Evolutionary conservation across 2,113 vertebrate genomes (phyloP), one percentile per base, ranked within the genome.

Genomic region (Seriola dumerili): DNA sequence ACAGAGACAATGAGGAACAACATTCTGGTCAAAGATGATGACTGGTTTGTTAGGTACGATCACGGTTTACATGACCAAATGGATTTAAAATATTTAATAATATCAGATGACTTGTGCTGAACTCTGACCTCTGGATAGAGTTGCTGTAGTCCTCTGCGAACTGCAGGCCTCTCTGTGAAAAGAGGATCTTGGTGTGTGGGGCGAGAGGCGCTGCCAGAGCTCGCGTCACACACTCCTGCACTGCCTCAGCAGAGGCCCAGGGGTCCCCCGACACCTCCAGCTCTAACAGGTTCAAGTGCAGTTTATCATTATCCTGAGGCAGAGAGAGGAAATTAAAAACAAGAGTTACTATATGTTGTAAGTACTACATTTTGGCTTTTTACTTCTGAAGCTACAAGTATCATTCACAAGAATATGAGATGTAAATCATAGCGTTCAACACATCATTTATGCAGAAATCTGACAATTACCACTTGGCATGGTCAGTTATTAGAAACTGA

Each of bases 161-260:
- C 84, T 97, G 96, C 12, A 97, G 94, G 50, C 96, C 93, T 76
- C 95, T 94, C 75, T 96, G 96, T 3, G 97, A 97, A 62, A 97
- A 94, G 55, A 95, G 78, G 58, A 96, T 93, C 76, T 97, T 97
- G 61, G 93, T 90, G 54, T 95, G 91, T 5, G 95, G 88, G 6
- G 94, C 89, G 17, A 97, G 95, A 9, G 95, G 92, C 59, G 96
- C 95, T 6, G 92, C 92, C 75, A 97, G 90, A 0, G 96, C 96
- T 25, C 94, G 92, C 14, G 94, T 95, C 66, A 97, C 95, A 70
- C 97, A 97, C 64, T 94, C 89, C 91, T 96, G 93, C 81, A 96
- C 95, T 1, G 93, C 94, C n/a, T 92, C 91, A 1, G 91, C 94
- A 3, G 94, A 96, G 7, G 91, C 88, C 4, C 92, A 87, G 50